Evolutionary conservation across 2,113 vertebrate species (phyloP).

Genomic region (Zosterops hypoxanthus): DNA sequence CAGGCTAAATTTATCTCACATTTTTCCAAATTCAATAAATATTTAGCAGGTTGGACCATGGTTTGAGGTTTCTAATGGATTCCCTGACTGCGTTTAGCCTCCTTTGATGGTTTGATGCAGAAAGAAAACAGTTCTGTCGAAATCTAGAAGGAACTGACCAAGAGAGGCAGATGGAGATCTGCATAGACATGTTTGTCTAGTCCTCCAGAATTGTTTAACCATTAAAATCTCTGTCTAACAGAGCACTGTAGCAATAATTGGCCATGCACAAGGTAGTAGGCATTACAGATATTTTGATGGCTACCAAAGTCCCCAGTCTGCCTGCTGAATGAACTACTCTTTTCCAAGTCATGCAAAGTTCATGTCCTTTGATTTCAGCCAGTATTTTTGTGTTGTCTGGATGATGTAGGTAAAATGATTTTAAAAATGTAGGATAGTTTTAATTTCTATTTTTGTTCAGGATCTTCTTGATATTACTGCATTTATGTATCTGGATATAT

Average conservation of each 20-base stretch:
- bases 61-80: constrained; percentile 50
- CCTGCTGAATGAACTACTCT: not conserved
- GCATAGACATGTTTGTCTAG: not conserved
- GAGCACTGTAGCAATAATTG: not conserved
- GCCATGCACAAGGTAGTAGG: not conserved
- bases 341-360: not conserved
- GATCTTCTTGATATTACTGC: not conserved
- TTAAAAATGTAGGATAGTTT: not conserved
- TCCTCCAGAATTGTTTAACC: not conserved
- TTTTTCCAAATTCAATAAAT: constrained; percentile 58
- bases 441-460: not conserved
- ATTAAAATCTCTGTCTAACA: not conserved
- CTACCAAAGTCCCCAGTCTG: not conserved
- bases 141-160: not conserved
- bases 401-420: not conserved
- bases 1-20: constrained; percentile 50
- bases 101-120: not conserved
- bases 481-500: not conserved
- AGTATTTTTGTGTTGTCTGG: not conserved
- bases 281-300: not conserved
- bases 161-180: not conserved
- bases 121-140: not conserved
- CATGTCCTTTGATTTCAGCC: not conserved
- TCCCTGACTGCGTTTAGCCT: not conserved
- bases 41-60: constrained; percentile 39